Evolutionary conservation across 2,888 invertebrate genomes (phyloP), one percentile per base, ranked within the genome.

Genomic region (Euspilapteryx auroguttella): DNA sequence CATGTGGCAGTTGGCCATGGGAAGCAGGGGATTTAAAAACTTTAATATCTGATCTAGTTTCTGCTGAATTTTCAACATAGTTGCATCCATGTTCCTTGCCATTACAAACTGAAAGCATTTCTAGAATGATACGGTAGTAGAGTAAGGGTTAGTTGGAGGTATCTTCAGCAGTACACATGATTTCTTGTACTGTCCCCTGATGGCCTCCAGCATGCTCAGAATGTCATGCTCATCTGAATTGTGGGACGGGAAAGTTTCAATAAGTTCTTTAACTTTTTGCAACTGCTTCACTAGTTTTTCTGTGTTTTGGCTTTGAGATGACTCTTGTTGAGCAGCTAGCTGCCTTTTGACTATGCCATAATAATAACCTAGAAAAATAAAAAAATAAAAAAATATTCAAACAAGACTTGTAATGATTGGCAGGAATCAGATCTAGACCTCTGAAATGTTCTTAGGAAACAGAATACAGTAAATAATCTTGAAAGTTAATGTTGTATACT

Each of bases 1-100:
- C 81, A 90, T 85, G 49, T 92, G 91, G 38, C 86, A 85, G 51
- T 89, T 87, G 0, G 83, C 79, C 14, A 91, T 55, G 0, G 80
- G 73, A 34, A 83, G 55, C 23, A 82, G 61, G 0, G 82, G 81
- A 12, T 75, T 58, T 12, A 89, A 51, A 53, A 79, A 86, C 8
- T 52, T 43, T 0, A 81, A 47, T 8, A 82, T 56, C 2, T 55
- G 47, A 30, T 82, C 79, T 14, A 83, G 49, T 27, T 76, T 63
- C 24, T 47, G 36, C 5, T 38, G 45, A 1, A 73, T 34, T 35
- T 41, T 54, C 1, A 32, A 34, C 26, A 57, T 42, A 21, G 35
- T 49, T 3, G 48, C 31, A 12, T 48, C 49, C 56, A 61, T 59
- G 7, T 14, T n/a, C n/a, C n/a, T n/a, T n/a, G n/a, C n/a, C n/a